Evolutionary conservation across 1,140 invertebrate genomes (phyloP).

Genomic region (Steinernema khuongi): DNA sequence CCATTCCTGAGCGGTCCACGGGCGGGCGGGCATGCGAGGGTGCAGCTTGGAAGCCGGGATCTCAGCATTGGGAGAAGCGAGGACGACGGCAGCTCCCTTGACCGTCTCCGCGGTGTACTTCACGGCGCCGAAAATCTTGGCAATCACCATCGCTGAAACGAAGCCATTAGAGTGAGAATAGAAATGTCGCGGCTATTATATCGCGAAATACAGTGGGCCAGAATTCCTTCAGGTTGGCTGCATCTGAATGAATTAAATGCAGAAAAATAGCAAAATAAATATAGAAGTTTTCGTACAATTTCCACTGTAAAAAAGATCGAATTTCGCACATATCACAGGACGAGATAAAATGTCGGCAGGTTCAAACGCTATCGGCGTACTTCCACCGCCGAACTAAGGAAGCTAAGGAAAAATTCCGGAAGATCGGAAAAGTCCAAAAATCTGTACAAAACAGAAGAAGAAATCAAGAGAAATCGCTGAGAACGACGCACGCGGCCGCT

Average conservation of each 20-base stretch:
- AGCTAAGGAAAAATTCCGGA: too few relatives aligned
- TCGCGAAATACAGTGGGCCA: too few relatives aligned
- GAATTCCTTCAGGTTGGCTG: too few relatives aligned
- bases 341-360: too few relatives aligned
- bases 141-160: conserved; percentile 37
- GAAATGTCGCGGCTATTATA: too few relatives aligned
- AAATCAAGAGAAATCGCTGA: background rate
- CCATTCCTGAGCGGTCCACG: conserved; percentile 47
- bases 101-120: conserved; percentile 50
- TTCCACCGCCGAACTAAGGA: too few relatives aligned
- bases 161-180: background rate
- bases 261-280: too few relatives aligned
- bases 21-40: conserved; percentile 50
- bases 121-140: conserved; percentile 38
- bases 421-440: background rate
- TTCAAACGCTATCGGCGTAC: too few relatives aligned
- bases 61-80: conserved; percentile 45
- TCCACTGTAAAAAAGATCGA: too few relatives aligned
- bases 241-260: too few relatives aligned
- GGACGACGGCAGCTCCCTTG: conserved; percentile 41
- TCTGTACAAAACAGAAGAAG: background rate
- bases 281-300: too few relatives aligned
- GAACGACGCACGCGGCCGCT: background rate
- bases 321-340: too few relatives aligned
- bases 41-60: conserved; percentile 48